These are phyloP conservation scores for Sebastiscus tertius DNA, from an alignment of 2,797 vertebrate genomes.

Conservation along the genomic window DNA sequence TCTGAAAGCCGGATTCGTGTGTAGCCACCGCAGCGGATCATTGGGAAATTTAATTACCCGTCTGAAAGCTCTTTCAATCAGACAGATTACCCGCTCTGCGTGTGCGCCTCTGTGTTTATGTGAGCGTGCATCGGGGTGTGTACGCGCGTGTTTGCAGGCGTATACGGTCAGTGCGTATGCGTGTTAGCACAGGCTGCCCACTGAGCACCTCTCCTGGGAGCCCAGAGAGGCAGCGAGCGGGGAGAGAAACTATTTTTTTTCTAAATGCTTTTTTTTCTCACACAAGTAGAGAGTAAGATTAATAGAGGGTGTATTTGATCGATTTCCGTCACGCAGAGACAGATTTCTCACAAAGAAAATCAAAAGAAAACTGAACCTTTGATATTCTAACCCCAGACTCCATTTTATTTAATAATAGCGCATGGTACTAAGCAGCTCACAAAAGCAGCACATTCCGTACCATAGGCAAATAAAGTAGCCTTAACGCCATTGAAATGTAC, in stretches of 20 bases:
- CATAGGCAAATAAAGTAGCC: constrained; percentile 34
- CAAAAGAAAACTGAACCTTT: constrained; percentile 69
- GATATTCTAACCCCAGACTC: constrained; percentile 58
- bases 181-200: constrained; percentile 58
- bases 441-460: constrained; percentile 37
- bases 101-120: constrained; percentile 50
- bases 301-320: constrained; percentile 69
- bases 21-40: constrained; percentile 78
- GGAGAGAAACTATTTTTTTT: constrained; percentile 33
- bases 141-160: constrained; percentile 30
- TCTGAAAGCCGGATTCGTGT: constrained; percentile 69
- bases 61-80: constrained; percentile 86
- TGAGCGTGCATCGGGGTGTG: constrained; percentile 22
- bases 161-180: constrained; percentile 41
- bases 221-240: constrained; percentile 29
- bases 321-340: constrained; percentile 61
- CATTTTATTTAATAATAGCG: constrained; percentile 60
- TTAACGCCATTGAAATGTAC: constrained; percentile 16
- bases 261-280: constrained; percentile 27
- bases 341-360: constrained; percentile 66
- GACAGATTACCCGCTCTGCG: constrained; percentile 74
- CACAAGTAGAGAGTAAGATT: constrained; percentile 59
- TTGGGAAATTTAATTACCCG: constrained; percentile 85
- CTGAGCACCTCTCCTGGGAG: constrained; percentile 51
- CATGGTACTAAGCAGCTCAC: constrained; percentile 34